A percentile compares a stretch with the other conserved stretches of the same genome.
These are phyloP conservation scores for Centruroides vittatus DNA, from an alignment of 1,140 invertebrate species.

Conservation along the genomic window DNA sequence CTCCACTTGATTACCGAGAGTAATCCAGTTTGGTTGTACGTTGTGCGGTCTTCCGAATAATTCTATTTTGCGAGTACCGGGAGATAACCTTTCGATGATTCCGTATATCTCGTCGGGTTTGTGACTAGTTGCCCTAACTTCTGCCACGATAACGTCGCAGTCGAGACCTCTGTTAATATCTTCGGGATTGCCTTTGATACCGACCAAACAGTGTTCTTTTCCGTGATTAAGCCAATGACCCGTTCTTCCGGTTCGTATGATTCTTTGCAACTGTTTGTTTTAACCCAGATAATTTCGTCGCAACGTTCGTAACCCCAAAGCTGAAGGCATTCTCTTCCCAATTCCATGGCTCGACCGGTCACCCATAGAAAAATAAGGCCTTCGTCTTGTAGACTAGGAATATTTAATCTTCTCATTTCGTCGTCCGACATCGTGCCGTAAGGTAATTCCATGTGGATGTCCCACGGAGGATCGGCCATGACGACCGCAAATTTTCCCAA, in stretches of 20 bases:
- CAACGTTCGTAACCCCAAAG: conserved; percentile 91
- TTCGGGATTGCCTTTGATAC: conserved; percentile 87
- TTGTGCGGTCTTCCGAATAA: conserved; percentile 94
- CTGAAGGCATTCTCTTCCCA: conserved; percentile 81
- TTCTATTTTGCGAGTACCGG: conserved; percentile 91
- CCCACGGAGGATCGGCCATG: conserved; percentile 95
- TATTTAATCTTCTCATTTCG: conserved; percentile 90
- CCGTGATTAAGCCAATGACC: conserved; percentile 98
- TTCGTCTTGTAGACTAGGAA: conserved; percentile 82
- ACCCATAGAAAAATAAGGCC: conserved; percentile 96
- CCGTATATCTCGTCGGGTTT: conserved; percentile 98
- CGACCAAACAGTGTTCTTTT: conserved; percentile 94
- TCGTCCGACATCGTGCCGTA: conserved; percentile 99
- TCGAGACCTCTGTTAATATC: conserved; percentile 79
- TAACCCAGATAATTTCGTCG: conserved; percentile 98
- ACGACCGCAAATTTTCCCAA: conserved; percentile 85
- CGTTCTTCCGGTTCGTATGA: conserved; percentile 89
- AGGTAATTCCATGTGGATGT: conserved; percentile 95
- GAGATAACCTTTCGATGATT: conserved; percentile 43
- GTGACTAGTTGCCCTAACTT: conserved; percentile 91
- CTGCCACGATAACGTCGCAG: conserved; percentile 95
- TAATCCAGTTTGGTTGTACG: conserved; percentile 97
- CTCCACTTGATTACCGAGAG: conserved; percentile 85
- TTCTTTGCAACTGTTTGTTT: conserved; percentile 95
- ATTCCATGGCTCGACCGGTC: conserved; percentile 93